Percentiles rank a stretch among this genome's conserved stretches.
These are phyloP conservation scores for Neodontobutis hainanensis DNA, from an alignment of 2,113 vertebrate species.

Conservation along the genomic window DNA sequence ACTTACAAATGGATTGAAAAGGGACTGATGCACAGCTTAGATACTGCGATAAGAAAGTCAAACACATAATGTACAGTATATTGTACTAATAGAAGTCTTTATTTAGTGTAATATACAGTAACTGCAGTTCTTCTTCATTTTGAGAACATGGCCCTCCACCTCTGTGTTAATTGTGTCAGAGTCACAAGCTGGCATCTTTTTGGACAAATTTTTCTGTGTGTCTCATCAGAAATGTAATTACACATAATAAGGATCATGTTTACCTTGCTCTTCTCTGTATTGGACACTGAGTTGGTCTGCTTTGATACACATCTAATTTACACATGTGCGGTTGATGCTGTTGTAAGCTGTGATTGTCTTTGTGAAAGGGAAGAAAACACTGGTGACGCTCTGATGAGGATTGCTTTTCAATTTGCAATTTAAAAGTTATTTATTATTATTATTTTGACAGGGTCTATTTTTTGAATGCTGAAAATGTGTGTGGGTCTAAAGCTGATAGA, in stretches of 20 bases:
- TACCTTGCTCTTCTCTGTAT: constrained; percentile 42
- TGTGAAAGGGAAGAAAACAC: neutral
- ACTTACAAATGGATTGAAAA: constrained; percentile 16
- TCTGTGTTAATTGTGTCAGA: constrained; percentile 37
- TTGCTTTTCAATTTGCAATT: too few species aligned
- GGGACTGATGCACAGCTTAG: constrained; percentile 4
- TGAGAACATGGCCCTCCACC: constrained; percentile 11
- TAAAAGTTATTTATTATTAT: too few species aligned
- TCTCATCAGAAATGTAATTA: constrained; percentile 42
- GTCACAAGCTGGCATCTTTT: constrained; percentile 28
- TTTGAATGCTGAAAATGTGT: too few species aligned
- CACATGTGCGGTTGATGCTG: constrained; percentile 45
- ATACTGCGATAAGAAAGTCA: constrained; percentile 2
- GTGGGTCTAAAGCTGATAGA: too few species aligned
- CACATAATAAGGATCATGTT: constrained; percentile 49
- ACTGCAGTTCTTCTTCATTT: constrained; percentile 19
- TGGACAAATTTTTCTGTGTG: constrained; percentile 49
- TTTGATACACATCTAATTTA: constrained; percentile 52
- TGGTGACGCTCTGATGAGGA: neutral
- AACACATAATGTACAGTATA: neutral
- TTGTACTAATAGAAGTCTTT: neutral
- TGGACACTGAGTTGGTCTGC: constrained; percentile 49
- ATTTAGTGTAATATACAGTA: neutral
- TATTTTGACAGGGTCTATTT: too few species aligned
- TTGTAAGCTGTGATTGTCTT: constrained; percentile 27